A percentile compares a stretch with the other conserved stretches of the same genome.
These are phyloP conservation scores for Rhodeus uyekii DNA, from an alignment of 2,797 vertebrate species.

Conservation along the genomic window DNA sequence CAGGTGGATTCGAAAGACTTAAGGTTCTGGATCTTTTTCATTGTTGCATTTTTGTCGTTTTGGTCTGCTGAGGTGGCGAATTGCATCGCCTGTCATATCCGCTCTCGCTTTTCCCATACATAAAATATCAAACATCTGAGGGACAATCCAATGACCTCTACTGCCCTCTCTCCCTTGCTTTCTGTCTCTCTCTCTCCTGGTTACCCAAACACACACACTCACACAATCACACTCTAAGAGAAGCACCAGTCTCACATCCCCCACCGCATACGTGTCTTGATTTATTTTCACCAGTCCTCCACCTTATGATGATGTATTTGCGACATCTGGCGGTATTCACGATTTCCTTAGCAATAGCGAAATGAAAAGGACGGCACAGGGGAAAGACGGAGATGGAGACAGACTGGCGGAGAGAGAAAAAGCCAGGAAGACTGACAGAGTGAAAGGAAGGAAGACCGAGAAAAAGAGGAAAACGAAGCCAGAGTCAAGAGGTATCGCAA, in stretches of 20 bases:
- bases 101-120: slow-evolving; percentile 85
- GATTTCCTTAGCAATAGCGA: slow-evolving; percentile 80
- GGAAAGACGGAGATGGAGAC: slow-evolving; percentile 44
- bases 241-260: slow-evolving; percentile 77
- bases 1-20: slow-evolving; percentile 38
- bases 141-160: slow-evolving; percentile 97
- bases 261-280: slow-evolving; percentile 89
- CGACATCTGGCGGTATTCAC: slow-evolving; percentile 96
- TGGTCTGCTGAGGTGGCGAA: slow-evolving; percentile 76
- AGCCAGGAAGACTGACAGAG: slow-evolving; percentile 39
- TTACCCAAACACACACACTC: slow-evolving; percentile 66
- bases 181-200: slow-evolving; percentile 57
- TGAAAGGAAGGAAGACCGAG: slow-evolving; percentile 14
- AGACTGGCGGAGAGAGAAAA: slow-evolving; percentile 53
- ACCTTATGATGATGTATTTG: slow-evolving; percentile 94
- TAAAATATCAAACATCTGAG: slow-evolving; percentile 98
- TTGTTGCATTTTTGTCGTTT: slow-evolving; percentile 69
- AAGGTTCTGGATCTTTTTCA: slow-evolving; percentile 60
- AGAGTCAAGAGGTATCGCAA: slow-evolving; percentile 63
- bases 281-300: slow-evolving; percentile 82
- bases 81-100: slow-evolving; percentile 88
- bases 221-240: slow-evolving; percentile 43
- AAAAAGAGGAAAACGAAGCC: slow-evolving; percentile 28
- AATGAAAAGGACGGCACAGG: slow-evolving; percentile 42
- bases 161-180: slow-evolving; percentile 86